A percentile compares a stretch with the other conserved stretches of the same genome.
phyloP scores from a whole-genome alignment of 2,113 vertebrate genomes.

The Alces alces region DNA sequence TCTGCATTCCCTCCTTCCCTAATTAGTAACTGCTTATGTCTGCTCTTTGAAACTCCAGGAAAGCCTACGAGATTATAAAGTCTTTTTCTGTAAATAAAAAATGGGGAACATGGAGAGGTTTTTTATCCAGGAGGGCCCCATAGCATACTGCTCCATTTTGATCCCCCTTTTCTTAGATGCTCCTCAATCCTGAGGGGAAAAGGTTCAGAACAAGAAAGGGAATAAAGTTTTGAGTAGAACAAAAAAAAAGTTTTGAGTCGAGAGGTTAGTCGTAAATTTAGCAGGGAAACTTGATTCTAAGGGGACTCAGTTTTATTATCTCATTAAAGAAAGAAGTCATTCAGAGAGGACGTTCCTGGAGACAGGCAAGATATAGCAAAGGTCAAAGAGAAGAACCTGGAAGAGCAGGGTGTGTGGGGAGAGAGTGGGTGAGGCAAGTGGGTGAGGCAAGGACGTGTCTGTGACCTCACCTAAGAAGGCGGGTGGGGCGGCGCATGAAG shows the following conservation, averaged over 20 bases:
- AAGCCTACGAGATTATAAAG: background rate
- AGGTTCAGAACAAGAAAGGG: background rate
- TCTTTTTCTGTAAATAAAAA: background rate
- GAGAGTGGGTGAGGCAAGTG: background rate
- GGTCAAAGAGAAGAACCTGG: background rate
- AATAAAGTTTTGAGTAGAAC: background rate
- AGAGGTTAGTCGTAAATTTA: background rate
- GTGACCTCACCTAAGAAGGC: background rate
- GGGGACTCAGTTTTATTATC: background rate
- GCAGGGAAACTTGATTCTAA: background rate
- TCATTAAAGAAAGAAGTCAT: background rate
- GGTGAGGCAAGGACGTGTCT: background rate
- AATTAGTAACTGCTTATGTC: background rate
- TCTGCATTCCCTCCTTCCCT: background rate
- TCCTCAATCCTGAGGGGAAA: background rate
- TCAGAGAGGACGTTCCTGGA: background rate
- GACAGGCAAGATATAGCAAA: background rate
- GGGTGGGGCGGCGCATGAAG: fast-evolving
- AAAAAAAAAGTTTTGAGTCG: background rate
- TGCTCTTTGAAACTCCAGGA: background rate
- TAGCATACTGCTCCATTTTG: background rate
- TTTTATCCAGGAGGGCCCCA: background rate
- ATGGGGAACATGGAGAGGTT: background rate
- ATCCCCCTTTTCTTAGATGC: background rate
- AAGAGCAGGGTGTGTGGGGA: background rate